phyloP scores from a whole-genome alignment of 2,113 vertebrate species.

The Triplophysa dalaica region DNA sequence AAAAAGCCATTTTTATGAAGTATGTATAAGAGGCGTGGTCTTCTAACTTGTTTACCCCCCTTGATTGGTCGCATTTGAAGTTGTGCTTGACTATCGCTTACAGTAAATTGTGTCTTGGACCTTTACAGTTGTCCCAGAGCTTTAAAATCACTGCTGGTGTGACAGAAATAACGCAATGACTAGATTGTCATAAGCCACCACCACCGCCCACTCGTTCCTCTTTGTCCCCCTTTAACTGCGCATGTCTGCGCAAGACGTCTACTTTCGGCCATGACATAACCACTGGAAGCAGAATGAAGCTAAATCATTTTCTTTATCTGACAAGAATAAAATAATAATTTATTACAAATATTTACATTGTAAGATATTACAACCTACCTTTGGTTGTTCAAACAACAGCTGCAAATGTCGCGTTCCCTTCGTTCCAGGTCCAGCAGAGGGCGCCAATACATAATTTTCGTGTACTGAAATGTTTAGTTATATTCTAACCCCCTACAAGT shows the following conservation, averaged over 20 bases:
- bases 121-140: not conserved
- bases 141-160: constrained; percentile 8
- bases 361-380: not conserved
- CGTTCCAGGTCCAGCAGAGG: not conserved
- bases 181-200: not conserved
- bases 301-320: not conserved
- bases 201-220: constrained; percentile 19
- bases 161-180: constrained; percentile 14
- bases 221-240: constrained; percentile 11
- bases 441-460: not conserved
- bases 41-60: constrained; percentile 41
- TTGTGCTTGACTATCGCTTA: not conserved
- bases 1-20: constrained; percentile 8
- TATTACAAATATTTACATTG: not conserved
- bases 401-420: too few species aligned
- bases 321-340: not conserved
- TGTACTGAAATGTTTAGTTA: too few species aligned
- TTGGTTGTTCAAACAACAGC: too few species aligned
- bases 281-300: too few species aligned
- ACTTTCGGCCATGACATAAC: not conserved
- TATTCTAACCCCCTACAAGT: not conserved
- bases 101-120: constrained; percentile 35
- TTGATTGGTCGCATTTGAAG: constrained; percentile 54
- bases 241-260: constrained; percentile 11
- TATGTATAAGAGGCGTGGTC: constrained; percentile 43